Evolutionary conservation across 2,797 vertebrate species (phyloP).

Genomic region (Neomorphus geoffroyi): DNA sequence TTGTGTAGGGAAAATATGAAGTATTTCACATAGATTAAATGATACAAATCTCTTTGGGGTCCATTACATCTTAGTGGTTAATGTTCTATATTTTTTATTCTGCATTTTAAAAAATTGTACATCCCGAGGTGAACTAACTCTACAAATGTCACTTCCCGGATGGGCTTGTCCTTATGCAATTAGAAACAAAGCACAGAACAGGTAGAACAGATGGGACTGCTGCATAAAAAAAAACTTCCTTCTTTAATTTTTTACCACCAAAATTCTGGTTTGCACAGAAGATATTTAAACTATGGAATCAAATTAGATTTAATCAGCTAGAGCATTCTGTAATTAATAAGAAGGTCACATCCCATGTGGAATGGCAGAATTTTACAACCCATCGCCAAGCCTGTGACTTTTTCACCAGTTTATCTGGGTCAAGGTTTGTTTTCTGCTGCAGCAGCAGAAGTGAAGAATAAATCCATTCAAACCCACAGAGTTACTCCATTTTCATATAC

Average conservation of each 20-base stretch:
- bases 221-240: not conserved
- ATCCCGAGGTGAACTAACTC: not conserved
- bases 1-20: not conserved
- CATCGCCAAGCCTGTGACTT: slow-evolving; percentile 3
- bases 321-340: slow-evolving; percentile 46
- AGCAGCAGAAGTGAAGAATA: not conserved
- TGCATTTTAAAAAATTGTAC: not conserved
- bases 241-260: not conserved
- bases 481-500: not conserved
- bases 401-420: slow-evolving; percentile 25
- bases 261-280: slow-evolving; percentile 9
- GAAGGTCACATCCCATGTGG: slow-evolving; percentile 1
- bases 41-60: not conserved
- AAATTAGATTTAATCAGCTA: slow-evolving; percentile 36
- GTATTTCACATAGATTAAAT: not conserved
- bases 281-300: slow-evolving; percentile 11
- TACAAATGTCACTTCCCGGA: not conserved
- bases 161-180: not conserved
- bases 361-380: slow-evolving; percentile 29
- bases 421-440: not conserved
- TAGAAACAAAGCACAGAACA: not conserved
- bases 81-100: not conserved
- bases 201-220: not conserved
- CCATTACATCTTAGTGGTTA: not conserved
- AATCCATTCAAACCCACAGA: not conserved